Base-by-base conservation (phyloP, 2,888 invertebrate genomes). In the Rugalucina vietnamica region DNA sequence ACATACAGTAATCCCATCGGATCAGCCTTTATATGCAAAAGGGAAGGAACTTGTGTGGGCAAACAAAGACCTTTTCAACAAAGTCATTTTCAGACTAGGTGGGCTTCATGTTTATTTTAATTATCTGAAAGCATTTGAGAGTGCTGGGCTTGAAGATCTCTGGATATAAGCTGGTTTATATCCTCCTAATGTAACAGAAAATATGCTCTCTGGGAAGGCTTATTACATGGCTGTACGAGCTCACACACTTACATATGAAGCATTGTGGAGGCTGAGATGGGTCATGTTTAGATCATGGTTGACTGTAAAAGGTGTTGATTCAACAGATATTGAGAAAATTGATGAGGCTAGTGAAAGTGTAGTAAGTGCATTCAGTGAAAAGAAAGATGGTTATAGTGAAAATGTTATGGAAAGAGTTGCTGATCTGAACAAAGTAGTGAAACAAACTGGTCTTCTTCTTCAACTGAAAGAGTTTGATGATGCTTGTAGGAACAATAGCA, bases 1-100 rank as follows among this genome's bases (percentile, higher is more conserved):
- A 27, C 27, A 60, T 57, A 85, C 79, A n/a, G 80, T 85, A 32
- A 82, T 85, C 21, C 79, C 82, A 24, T 69, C 36, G 29, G 77
- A 77, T 49, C 77, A 39, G 39, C 69, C 70, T 18, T 18, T 77
- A 8, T 77, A 49, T 39, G 65, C 70, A 32, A n/a, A 43, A 39
- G 71, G 29, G n/a, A 77, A 49, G 1, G 69, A 29, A 24, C 49
- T 71, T 21, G 71, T 77, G 14, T 77, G 77, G 71, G 70, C 49
- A 1, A 70, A 70, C 3, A 10, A 70, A 70, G 39, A 70, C 8
- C 8, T 2, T 34, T 70, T 37, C 18, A 29, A 5, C n/a, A 39
- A 70, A 36, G 70, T 70, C 39, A 39, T 70, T 27, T 36, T 70
- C 10, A 24, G 60, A 21, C 60, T 65, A n/a, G 65, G 65, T 24